Base-by-base conservation (phyloP, 2,888 invertebrate species). In the Colletes collaris region DNA sequence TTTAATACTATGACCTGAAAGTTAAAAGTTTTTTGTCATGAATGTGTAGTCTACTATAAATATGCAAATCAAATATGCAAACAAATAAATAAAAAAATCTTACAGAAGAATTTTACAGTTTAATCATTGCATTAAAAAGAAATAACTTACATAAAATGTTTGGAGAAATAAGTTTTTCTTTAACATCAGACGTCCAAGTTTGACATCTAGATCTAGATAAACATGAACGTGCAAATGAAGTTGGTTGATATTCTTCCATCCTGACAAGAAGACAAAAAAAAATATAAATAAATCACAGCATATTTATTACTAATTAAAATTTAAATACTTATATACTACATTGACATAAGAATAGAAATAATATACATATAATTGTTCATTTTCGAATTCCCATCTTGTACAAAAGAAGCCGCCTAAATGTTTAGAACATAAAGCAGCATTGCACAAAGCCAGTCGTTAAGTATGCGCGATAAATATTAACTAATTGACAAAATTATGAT, bases 181-280 rank as follows among this genome's bases (percentile, higher is more conserved):
- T 90, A 65, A 88, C 76, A 76, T 91, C 91, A 3, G 92, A 91
- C 44, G 92, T 89, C 93, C 93, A 93, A 4, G 93, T 92, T 87
- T 93, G 93, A 86, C 93, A 92, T 79, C 92, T 87, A 13, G 90
- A 90, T 81, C 92, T 87, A 35, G 89, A 81, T 13, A 87, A 82
- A 79, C 77, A 88, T 63, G 86, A 83, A 77, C 82, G 89, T 66
- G 87, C 84, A 73, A 86, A 82, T 63, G 87, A 85, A 60, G 89
- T 82, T 46, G 66, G 74, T n/a, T 78, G 86, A 60, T 78, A 82
- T 27, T 84, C 82, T 52, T 72, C 77, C 85, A 87, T 84, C 67
- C 82, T 80, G 46, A 37, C 3, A 68, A 78, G 46, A 59, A 16
- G n/a, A 16, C 46, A 53, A 56, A 52, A 35, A 62, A 35, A 62